Conservation (phyloP, 2,797 vertebrate genomes). For the Furcifer pardalis region DNA sequence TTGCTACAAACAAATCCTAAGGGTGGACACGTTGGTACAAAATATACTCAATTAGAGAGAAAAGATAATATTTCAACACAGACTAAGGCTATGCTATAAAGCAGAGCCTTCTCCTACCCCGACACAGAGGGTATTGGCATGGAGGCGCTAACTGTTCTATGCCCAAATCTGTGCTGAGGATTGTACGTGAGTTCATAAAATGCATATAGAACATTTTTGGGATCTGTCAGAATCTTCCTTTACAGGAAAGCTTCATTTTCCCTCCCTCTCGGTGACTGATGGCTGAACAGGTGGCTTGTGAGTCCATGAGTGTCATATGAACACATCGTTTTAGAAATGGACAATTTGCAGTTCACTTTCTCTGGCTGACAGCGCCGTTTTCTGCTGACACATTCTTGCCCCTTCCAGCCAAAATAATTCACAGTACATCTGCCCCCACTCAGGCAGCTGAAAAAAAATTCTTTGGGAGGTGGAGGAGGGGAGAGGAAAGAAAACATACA, state of each 20-base stretch:
- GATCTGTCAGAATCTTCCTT: constrained; percentile 70
- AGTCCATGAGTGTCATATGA: constrained; percentile 83
- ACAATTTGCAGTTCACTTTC: constrained; percentile 83
- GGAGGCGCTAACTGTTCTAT: background rate
- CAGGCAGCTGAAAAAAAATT: background rate
- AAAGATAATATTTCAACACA: background rate
- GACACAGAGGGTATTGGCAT: background rate
- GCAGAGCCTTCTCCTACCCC: background rate
- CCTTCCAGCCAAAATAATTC: constrained; percentile 72
- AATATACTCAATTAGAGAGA: too few relatives aligned
- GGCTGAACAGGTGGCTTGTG: constrained; percentile 86
- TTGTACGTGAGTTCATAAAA: background rate
- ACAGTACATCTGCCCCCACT: constrained; percentile 46
- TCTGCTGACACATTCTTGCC: constrained; percentile 72
- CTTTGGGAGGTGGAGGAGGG: constrained; percentile 16
- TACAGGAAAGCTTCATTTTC: constrained; percentile 84
- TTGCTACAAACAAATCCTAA: background rate
- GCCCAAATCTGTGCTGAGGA: background rate
- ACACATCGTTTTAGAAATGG: constrained; percentile 81
- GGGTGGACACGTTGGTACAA: background rate
- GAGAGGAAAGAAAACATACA: constrained; percentile 13
- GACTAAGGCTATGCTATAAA: background rate
- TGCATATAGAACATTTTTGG: constrained; percentile 27
- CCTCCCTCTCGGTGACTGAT: constrained; percentile 85
- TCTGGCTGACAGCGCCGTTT: constrained; percentile 73